Evolutionary conservation across 1,140 invertebrate genomes (phyloP).

Genomic region (Eupristina koningsbergeri): DNA sequence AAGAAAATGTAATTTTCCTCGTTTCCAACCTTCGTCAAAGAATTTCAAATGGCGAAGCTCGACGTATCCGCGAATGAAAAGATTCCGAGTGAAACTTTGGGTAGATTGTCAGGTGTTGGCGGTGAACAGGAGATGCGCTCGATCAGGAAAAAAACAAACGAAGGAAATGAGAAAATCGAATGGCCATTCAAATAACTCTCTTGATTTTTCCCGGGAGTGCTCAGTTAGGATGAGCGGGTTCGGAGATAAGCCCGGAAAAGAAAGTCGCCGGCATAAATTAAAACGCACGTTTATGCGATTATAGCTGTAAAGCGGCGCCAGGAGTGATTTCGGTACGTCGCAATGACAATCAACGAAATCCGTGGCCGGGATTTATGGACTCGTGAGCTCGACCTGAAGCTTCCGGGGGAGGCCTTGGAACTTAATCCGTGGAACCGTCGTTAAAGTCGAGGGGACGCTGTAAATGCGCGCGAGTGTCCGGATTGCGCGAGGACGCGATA

Average conservation of each 20-base stretch:
- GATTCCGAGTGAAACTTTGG: not conserved
- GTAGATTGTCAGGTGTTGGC: not conserved
- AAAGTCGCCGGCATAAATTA: slow-evolving; percentile 5
- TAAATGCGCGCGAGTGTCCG: not conserved
- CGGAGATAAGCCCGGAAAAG: not conserved
- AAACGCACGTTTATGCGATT: not conserved
- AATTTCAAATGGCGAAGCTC: not conserved
- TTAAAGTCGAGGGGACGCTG: not conserved
- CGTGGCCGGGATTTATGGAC: not conserved
- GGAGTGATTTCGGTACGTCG: not conserved
- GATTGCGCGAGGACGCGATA: not conserved
- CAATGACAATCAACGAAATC: too few species aligned
- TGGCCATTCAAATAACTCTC: too few species aligned
- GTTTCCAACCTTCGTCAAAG: not conserved
- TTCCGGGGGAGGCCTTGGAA: not conserved
- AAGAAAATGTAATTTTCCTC: not conserved
- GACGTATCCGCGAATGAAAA: not conserved
- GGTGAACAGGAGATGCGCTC: too few species aligned
- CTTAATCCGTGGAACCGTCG: not conserved
- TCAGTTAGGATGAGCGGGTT: not conserved
- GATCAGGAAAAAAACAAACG: too few species aligned
- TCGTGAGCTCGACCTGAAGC: not conserved
- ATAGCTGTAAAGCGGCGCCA: not conserved
- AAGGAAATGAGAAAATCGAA: too few species aligned
- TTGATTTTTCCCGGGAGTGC: not conserved